These are phyloP conservation scores for Tiliacea citrago DNA, from an alignment of 2,888 invertebrate genomes.

Conservation along the genomic window DNA sequence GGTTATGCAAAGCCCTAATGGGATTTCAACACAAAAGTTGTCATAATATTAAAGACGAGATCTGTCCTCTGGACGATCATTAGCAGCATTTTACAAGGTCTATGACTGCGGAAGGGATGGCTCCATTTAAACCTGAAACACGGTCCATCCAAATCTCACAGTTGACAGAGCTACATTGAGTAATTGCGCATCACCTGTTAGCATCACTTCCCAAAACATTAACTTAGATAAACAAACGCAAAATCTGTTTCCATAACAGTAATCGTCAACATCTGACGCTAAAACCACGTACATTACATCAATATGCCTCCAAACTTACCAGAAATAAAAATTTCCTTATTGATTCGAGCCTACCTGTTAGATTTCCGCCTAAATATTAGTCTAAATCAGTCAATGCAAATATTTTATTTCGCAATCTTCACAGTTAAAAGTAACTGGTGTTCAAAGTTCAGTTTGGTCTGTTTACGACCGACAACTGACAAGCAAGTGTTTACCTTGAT, in stretches of 20 bases:
- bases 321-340: slow-evolving; percentile 42
- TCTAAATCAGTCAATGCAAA: slow-evolving; percentile 32
- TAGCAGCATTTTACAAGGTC: neutral
- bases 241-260: slow-evolving; percentile 9
- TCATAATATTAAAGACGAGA: neutral
- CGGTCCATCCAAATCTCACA: neutral
- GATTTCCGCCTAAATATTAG: slow-evolving; percentile 53
- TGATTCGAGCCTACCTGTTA: slow-evolving; percentile 34
- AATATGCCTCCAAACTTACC: slow-evolving; percentile 3
- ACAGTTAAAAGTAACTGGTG: slow-evolving; percentile 8
- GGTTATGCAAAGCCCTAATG: too few species aligned
- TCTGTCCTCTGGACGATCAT: too few species aligned
- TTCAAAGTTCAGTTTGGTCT: slow-evolving; percentile 28
- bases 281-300: slow-evolving; percentile 11
- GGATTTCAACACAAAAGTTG: neutral
- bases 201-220: neutral
- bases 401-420: slow-evolving; percentile 30
- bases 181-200: too few species aligned
- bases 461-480: neutral
- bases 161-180: neutral
- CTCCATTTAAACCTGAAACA: too few species aligned
- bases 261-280: neutral
- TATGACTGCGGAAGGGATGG: neutral
- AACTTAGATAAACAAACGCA: neutral
- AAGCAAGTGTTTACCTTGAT: slow-evolving; percentile 30